Evolutionary conservation across 2,797 vertebrate genomes (phyloP).

Genomic region (Macroramphosus scolopax): DNA sequence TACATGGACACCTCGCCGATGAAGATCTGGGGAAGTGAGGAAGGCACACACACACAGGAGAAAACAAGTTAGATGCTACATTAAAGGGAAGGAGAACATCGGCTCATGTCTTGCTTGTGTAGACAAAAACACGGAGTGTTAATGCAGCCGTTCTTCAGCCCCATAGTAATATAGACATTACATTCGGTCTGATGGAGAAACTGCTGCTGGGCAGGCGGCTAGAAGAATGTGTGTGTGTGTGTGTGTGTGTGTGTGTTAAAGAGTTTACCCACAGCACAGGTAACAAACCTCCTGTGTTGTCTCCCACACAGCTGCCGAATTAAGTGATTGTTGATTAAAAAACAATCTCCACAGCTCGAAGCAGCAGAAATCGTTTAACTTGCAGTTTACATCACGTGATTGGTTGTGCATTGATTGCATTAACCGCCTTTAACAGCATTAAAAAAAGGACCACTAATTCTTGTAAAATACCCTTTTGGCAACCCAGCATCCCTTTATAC

Average conservation of each 20-base stretch:
- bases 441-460: too few relatives aligned
- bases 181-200: constrained; percentile 68
- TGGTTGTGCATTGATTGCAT: too few relatives aligned
- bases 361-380: neutral
- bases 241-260: constrained; percentile 17
- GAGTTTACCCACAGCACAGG: constrained; percentile 38
- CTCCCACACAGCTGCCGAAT: neutral
- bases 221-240: constrained; percentile 25
- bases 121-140: constrained; percentile 41
- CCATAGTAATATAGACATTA: constrained; percentile 59
- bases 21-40: constrained; percentile 82
- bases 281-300: constrained; percentile 19
- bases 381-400: too few relatives aligned
- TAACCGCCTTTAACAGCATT: too few relatives aligned
- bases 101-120: constrained; percentile 34
- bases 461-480: too few relatives aligned
- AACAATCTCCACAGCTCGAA: too few relatives aligned
- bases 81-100: neutral
- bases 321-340: too few relatives aligned
- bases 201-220: constrained; percentile 44
- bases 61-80: constrained; percentile 16
- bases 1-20: constrained; percentile 96
- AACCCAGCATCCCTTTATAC: too few relatives aligned
- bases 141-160: constrained; percentile 49
- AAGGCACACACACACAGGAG: constrained; percentile 6